Evolutionary conservation across 2,888 invertebrate genomes (phyloP), one percentile per base, ranked within the genome.

Genomic region (Drosophila neonasuta): DNA sequence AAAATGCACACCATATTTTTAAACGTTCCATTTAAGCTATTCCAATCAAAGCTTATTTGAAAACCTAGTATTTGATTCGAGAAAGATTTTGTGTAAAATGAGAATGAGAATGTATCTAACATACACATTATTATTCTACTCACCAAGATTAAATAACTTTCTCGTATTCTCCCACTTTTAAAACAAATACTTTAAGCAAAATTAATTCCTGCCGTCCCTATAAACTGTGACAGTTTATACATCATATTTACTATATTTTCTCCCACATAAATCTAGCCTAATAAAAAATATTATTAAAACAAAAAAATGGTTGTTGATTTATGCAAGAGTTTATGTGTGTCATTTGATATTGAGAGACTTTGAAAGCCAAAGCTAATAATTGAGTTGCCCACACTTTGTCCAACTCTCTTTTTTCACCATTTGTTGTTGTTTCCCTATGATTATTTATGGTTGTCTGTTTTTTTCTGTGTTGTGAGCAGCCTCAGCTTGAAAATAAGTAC

Each of bases 361-460:
- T 36, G 36, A 15, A 59, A 58, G 55, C 9, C 11, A 45, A 20
- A 32, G 57, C 50, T 54, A 76, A 77, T 72, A 77, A 74, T 63
- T 76, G 68, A 68, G 59, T 77, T 71, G 20, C 13, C n/a, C 48
- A 50, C 20, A 30, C 29, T 57, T 70, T 42, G 48, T 15, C 15
- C 41, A 7, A 30, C 42, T 39, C 24, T 29, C 5, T 46, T 20
- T 17, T 5, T 34, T 11, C 17, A 11, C 41, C 9, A 10, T 42
- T n/a, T 13, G 11, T 36, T 13, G 11, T 9, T 6, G 6, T 3
- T 42, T 59, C 15, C 15, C 13, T 42, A 51, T 63, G 58, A 59
- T 72, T 68, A 77, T 74, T 77, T 74, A 77, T 77, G 50, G 62
- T 11, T 30, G 39, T 44, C 54, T 60, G n/a, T 67, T 58, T 52